Percentiles rank a stretch among this genome's conserved stretches.
Evolutionary conservation across 2,113 vertebrate species (phyloP).

Genomic region (Globicephala melas): DNA sequence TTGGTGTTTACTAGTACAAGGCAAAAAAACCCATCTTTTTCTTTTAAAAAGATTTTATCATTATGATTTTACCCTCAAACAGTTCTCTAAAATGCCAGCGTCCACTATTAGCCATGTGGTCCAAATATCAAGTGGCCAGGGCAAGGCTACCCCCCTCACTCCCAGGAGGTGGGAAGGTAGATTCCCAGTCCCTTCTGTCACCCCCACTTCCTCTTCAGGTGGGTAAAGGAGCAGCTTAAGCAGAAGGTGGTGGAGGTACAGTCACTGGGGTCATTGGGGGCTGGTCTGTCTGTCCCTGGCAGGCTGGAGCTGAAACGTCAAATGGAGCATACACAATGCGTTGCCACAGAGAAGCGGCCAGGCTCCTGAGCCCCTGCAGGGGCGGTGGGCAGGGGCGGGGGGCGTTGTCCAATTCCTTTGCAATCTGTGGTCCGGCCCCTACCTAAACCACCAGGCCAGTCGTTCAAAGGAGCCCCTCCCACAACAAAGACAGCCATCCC

Average conservation of each 20-base stretch:
- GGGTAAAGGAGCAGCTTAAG: background rate
- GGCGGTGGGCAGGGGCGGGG: background rate
- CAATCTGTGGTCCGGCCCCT: fast-evolving
- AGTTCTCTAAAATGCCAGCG: background rate
- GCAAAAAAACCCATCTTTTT: background rate
- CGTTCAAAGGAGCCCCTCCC: background rate
- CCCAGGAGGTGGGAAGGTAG: background rate
- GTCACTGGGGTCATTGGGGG: background rate
- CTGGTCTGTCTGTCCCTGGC: background rate
- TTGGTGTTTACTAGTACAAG: slow-evolving; percentile 19
- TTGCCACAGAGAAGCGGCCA: background rate
- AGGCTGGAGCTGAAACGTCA: background rate
- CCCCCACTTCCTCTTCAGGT: background rate
- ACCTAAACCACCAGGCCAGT: background rate
- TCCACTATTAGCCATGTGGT: background rate
- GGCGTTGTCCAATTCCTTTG: background rate
- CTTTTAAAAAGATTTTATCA: background rate
- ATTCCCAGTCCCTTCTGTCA: background rate
- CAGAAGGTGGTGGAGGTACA: background rate
- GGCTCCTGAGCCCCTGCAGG: background rate
- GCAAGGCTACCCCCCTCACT: background rate
- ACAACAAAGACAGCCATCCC: background rate
- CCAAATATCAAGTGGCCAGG: background rate
- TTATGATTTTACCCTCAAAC: background rate
- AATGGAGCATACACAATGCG: background rate